phyloP scores from a whole-genome alignment of 2,113 vertebrate genomes.

The Alces alces region DNA sequence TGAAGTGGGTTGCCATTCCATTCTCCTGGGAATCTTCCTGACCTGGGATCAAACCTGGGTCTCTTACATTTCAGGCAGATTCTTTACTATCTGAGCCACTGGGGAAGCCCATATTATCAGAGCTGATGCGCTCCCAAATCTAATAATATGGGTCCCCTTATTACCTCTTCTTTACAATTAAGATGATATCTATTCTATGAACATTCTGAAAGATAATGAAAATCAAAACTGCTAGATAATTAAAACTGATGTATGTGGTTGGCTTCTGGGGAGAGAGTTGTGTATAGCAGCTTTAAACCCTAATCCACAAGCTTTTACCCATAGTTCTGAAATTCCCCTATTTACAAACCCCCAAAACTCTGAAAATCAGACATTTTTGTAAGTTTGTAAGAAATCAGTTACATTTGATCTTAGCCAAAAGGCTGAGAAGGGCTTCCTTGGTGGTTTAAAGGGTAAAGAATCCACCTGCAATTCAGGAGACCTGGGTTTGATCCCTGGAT shows the following conservation, averaged over 20 bases:
- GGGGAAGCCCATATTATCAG: neutral
- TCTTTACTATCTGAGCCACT: neutral
- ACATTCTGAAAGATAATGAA: neutral
- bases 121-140: neutral
- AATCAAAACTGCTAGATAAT: neutral
- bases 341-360: neutral
- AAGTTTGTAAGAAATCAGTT: neutral
- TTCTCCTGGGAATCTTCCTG: neutral
- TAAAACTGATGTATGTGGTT: neutral
- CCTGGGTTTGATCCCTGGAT: neutral
- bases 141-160: neutral
- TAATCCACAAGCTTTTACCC: neutral
- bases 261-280: neutral
- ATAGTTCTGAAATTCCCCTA: neutral
- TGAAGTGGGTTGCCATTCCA: neutral
- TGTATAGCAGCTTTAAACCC: neutral
- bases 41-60: neutral
- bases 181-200: neutral
- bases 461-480: fast-evolving
- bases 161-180: neutral
- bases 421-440: neutral
- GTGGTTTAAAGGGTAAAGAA: neutral
- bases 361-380: neutral
- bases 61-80: neutral
- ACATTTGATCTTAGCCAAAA: neutral